Evolutionary conservation across 1,140 invertebrate genomes (phyloP).

Genomic region (Zaprionus kolodkinae): DNA sequence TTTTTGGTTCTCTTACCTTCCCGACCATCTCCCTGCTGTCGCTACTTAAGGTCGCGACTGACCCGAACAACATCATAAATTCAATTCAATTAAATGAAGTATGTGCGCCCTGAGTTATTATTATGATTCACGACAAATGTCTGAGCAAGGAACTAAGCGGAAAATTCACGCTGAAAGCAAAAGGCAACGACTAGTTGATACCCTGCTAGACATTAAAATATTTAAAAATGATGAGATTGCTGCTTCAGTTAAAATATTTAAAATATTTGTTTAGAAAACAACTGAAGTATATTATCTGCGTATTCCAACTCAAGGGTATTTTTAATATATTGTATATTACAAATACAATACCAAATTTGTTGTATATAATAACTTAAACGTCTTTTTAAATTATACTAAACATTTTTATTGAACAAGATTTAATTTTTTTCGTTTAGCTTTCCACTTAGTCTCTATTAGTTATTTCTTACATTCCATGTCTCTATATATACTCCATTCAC

Average conservation of each 20-base stretch:
- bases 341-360: neutral
- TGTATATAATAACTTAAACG: neutral
- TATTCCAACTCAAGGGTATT: too few species aligned
- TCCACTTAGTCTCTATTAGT: neutral
- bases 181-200: neutral
- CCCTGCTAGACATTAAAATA: neutral
- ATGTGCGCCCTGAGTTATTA: constrained; percentile 44
- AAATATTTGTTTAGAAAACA: too few species aligned
- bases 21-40: neutral
- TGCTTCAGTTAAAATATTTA: too few species aligned
- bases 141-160: neutral
- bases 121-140: constrained; percentile 40
- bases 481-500: neutral
- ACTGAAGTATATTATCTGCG: too few species aligned
- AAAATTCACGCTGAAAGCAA: neutral
- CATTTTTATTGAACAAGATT: neutral
- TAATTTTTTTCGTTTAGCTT: neutral
- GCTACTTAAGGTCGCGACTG: constrained; percentile 39
- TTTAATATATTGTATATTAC: too few species aligned
- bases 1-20: neutral
- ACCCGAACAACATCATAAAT: constrained; percentile 55
- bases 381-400: neutral
- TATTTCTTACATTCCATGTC: accelerated
- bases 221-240: too few species aligned
- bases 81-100: constrained; percentile 70